phyloP scores from a whole-genome alignment of 2,888 invertebrate species.

The Cactoblastis cactorum region DNA sequence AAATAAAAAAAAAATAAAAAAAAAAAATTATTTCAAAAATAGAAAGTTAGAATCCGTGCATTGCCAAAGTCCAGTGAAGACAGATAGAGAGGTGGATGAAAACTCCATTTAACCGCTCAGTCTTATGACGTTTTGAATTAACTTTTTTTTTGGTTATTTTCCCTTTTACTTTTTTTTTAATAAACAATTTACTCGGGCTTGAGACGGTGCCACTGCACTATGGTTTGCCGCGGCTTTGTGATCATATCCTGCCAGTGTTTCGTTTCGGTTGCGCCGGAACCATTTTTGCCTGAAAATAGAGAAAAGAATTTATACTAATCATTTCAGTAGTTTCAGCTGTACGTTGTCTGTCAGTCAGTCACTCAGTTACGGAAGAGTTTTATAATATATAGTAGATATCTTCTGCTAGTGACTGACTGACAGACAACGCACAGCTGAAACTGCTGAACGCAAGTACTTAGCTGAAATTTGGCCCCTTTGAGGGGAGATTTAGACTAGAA shows the following conservation, averaged over 20 bases:
- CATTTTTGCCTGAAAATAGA: slow-evolving; percentile 88
- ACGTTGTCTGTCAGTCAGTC: too few relatives aligned
- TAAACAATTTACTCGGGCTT: slow-evolving; percentile 87
- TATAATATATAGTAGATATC: too few relatives aligned
- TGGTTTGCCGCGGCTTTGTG: slow-evolving; percentile 96
- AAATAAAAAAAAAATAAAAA: slow-evolving; percentile 13
- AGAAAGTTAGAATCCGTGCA: too few relatives aligned
- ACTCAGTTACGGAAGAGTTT: too few relatives aligned
- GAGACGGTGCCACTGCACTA: slow-evolving; percentile 97
- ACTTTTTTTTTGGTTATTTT: slow-evolving; percentile 32
- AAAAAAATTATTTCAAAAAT: too few relatives aligned
- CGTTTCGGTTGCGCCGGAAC: slow-evolving; percentile 96
- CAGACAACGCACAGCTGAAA: too few relatives aligned
- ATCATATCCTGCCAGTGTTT: slow-evolving; percentile 99
- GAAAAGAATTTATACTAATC: too few relatives aligned
- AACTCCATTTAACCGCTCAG: slow-evolving; percentile 66
- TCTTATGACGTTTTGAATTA: slow-evolving; percentile 71
- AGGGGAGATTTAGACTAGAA: too few relatives aligned
- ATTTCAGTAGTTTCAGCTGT: too few relatives aligned
- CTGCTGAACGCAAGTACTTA: too few relatives aligned
- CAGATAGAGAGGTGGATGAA: slow-evolving; percentile 33
- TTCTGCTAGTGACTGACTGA: too few relatives aligned
- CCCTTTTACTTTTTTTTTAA: slow-evolving; percentile 26
- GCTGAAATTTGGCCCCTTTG: too few relatives aligned
- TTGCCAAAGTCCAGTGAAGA: slow-evolving; percentile 19